A percentile compares a stretch with the other conserved stretches of the same genome.
Conservation (phyloP, 2,797 vertebrate genomes). For the Cynopterus sphinx region DNA sequence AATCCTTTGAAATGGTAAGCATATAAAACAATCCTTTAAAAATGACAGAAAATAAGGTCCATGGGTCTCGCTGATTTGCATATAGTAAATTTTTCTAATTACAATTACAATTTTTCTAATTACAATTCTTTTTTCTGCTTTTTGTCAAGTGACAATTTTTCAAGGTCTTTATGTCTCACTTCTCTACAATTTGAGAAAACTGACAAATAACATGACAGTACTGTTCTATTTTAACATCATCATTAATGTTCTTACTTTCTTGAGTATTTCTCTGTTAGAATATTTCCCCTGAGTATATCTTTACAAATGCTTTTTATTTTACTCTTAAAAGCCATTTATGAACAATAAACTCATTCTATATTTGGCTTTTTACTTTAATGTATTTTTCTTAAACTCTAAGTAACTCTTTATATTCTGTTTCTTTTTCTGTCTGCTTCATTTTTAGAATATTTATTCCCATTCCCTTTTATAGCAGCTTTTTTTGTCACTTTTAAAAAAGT, state of each 20-base stretch:
- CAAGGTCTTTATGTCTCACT: constrained; percentile 2
- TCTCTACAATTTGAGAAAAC: not conserved
- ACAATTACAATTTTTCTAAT: not conserved
- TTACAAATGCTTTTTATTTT: constrained; percentile 45
- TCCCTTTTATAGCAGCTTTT: not conserved
- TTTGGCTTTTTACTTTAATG: constrained; percentile 29
- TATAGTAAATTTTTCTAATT: constrained; percentile 17
- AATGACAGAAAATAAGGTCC: not conserved
- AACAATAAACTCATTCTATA: constrained; percentile 33
- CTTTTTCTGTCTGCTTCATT: not conserved
- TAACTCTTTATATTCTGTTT: not conserved
- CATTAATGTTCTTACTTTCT: constrained; percentile 36
- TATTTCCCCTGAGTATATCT: not conserved
- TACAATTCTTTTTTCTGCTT: constrained; percentile 3
- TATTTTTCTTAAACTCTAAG: not conserved
- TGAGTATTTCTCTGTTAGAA: not conserved
- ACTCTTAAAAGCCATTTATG: constrained; percentile 25
- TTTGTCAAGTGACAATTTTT: not conserved
- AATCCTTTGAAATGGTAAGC: not conserved
- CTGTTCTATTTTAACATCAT: not conserved
- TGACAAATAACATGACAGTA: not conserved
- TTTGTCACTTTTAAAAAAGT: not conserved
- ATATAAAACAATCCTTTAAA: not conserved
- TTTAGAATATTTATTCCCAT: not conserved
- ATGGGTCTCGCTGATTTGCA: not conserved